These are phyloP conservation scores for Lacerta agilis DNA, from an alignment of 2,797 vertebrate species.

Conservation along the genomic window DNA sequence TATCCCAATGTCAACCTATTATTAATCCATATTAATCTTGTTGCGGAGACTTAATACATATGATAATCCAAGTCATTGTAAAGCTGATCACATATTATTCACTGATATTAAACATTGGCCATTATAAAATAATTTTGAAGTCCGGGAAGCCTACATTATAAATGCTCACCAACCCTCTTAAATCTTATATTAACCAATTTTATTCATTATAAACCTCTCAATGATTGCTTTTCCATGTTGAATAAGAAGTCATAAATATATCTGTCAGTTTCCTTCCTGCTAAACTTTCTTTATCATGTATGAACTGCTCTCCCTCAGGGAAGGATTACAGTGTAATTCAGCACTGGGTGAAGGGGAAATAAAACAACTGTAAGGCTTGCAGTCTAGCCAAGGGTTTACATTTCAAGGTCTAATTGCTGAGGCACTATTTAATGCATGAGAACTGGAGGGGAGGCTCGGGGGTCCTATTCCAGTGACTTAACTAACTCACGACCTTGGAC, in stretches of 20 bases:
- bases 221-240: not conserved
- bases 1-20: conserved; percentile 3
- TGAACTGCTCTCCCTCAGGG: conserved; percentile 13
- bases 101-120: not conserved
- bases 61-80: not conserved
- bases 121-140: not conserved
- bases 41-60: not conserved
- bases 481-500: not conserved
- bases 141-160: not conserved
- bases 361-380: not conserved
- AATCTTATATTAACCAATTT: not conserved
- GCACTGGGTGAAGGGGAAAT: conserved; percentile 5
- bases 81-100: not conserved
- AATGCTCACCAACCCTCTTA: not conserved
- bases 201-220: not conserved
- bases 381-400: not conserved
- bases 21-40: conserved; percentile 26
- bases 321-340: conserved; percentile 19
- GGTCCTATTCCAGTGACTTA: not conserved
- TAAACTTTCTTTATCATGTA: conserved; percentile 22
- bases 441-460: not conserved
- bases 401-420: conserved; percentile 16
- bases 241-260: conserved; percentile 3
- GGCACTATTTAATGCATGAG: not conserved
- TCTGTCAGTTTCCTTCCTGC: conserved; percentile 9